These are phyloP conservation scores for Conchocele bisecta DNA, from an alignment of 2,888 invertebrate genomes.

Conservation along the genomic window DNA sequence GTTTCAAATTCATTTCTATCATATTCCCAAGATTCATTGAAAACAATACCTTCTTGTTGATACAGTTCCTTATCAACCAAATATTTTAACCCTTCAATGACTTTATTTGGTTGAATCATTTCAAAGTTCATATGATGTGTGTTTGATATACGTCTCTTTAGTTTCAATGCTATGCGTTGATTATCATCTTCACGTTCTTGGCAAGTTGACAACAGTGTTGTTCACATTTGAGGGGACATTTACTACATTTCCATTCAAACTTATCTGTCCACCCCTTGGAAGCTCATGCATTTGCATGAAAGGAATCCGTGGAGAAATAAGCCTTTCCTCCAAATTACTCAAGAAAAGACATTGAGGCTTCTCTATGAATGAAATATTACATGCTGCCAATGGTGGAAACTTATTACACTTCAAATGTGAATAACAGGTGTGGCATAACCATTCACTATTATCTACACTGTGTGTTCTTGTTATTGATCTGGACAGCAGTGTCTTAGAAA, in stretches of 20 bases:
- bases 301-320: conserved; percentile 9
- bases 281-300: conserved; percentile 22
- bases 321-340: conserved; percentile 6
- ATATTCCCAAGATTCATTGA: neutral
- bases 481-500: too few relatives aligned
- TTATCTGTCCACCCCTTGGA: conserved; percentile 19
- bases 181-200: neutral
- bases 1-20: neutral
- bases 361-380: conserved; percentile 9
- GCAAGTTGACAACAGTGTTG: neutral
- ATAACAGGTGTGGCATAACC: conserved; percentile 11
- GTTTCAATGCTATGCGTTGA: conserved; percentile 2
- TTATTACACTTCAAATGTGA: neutral
- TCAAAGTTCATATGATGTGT: neutral
- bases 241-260: conserved; percentile 20
- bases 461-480: neutral
- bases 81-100: neutral
- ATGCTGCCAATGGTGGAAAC: neutral
- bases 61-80: neutral
- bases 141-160: conserved; percentile 15
- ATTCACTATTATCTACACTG: conserved; percentile 6
- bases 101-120: conserved; percentile 8
- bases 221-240: conserved; percentile 21
- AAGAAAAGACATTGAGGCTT: neutral
- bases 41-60: neutral